A percentile compares a stretch with the other conserved stretches of the same genome.
These are phyloP conservation scores for Morone saxatilis DNA, from an alignment of 2,113 vertebrate genomes.

Conservation along the genomic window DNA sequence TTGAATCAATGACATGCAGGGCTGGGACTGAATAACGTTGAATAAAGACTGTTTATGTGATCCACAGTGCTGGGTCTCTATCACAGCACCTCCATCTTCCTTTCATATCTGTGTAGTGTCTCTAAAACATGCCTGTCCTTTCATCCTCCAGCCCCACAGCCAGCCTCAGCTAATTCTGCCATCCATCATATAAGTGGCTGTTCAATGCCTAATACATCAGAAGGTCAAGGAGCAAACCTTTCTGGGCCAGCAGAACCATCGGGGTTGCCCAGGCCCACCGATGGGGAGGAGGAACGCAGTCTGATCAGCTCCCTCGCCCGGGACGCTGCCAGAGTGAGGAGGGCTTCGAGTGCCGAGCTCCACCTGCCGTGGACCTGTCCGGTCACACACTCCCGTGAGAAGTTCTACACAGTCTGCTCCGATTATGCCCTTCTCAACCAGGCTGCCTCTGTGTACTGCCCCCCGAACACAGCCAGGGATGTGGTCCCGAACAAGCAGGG, in stretches of 20 bases:
- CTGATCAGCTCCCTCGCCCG: slow-evolving; percentile 82
- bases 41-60: not conserved
- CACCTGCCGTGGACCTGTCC: slow-evolving; percentile 95
- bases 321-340: slow-evolving; percentile 77
- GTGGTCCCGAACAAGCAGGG: slow-evolving; percentile 78
- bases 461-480: slow-evolving; percentile 82
- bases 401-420: slow-evolving; percentile 98
- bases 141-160: not conserved
- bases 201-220: slow-evolving; percentile 95
- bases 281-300: slow-evolving; percentile 73
- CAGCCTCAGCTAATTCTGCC: slow-evolving; percentile 38
- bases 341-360: slow-evolving; percentile 89
- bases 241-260: slow-evolving; percentile 82
- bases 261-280: slow-evolving; percentile 76
- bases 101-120: not conserved
- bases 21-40: not conserved
- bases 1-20: not conserved
- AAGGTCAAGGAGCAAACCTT: slow-evolving; percentile 87
- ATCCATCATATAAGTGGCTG: slow-evolving; percentile 46
- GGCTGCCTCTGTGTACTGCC: slow-evolving; percentile 89
- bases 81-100: not conserved
- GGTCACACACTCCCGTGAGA: slow-evolving; percentile 95
- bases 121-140: slow-evolving; percentile 2
- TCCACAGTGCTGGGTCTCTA: not conserved
- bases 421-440: slow-evolving; percentile 97